Base-by-base conservation (phyloP, 2,888 invertebrate genomes). In the Stenotaenia linearis region DNA sequence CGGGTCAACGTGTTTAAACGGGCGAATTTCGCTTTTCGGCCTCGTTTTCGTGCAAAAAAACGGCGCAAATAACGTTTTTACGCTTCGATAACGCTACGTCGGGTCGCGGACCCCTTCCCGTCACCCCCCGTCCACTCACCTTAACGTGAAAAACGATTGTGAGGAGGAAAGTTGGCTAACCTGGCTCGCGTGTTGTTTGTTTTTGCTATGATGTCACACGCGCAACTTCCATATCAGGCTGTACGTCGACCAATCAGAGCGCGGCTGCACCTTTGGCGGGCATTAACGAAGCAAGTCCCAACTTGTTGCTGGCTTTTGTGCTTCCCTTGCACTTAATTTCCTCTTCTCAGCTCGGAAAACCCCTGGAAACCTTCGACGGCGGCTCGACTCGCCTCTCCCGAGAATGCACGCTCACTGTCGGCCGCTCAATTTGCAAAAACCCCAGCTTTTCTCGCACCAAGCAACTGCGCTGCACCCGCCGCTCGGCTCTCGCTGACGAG, bases 111-210 rank as follows among this genome's bases (percentile, higher is more conserved):
- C 40, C 2, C 40, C 40, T 15, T 40, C 15, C 7, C 40, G 15
- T 6, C 40, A 12, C 9, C 7, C 40, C 40, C 2, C 15, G 15
- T 40, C 40, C 40, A 40, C 56, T 56, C 56, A 56, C 56, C 56
- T 56, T 21, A 10, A 56, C 56, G 12, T 56, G 56, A 56, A 56
- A 45, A 56, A 40, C 32, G 15, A 7, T 40, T 7, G 12, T 21
- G 56, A 56, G 56, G 4, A 56, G 45, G 3, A 56, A 56, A 56
- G 56, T 56, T 56, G 56, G 21, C 56, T 56, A 56, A 56, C 56
- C 56, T 56, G 56, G 56, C 12, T 56, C 56, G 56, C 56, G 56
- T 56, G 56, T 56, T 56, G 56, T 56, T 56, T 56, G 56, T 56
- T 56, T 56, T 56, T 56, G 56, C 56, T 18, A 56, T 56, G 56